Evolutionary conservation across 2,113 vertebrate genomes (phyloP).

Genomic region (Oxygymnocypris stewartii): DNA sequence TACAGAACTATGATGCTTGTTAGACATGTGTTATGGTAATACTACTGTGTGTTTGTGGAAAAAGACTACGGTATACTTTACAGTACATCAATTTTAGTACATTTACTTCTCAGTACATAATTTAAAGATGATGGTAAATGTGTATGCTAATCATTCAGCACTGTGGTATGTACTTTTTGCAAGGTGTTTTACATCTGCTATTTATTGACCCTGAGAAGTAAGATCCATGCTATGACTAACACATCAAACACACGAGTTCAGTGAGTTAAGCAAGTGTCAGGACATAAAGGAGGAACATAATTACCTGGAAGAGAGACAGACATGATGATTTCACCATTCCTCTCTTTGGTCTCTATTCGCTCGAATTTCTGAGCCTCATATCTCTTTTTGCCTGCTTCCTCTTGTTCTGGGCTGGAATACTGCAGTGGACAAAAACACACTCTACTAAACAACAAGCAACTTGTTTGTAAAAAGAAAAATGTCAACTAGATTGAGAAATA

Average conservation of each 20-base stretch:
- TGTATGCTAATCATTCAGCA: background rate
- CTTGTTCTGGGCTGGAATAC: constrained; percentile 81
- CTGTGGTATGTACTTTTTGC: background rate
- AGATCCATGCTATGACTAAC: background rate
- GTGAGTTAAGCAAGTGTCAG: background rate
- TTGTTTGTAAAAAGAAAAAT: background rate
- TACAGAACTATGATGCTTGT: background rate
- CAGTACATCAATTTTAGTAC: too few relatives aligned
- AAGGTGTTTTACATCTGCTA: background rate
- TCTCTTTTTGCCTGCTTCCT: constrained; percentile 86
- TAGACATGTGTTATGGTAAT: background rate
- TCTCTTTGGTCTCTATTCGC: constrained; percentile 83
- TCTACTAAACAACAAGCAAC: background rate
- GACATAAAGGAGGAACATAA: background rate
- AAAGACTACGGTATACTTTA: background rate
- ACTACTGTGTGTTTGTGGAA: background rate
- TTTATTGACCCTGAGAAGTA: background rate
- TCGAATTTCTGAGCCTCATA: constrained; percentile 91
- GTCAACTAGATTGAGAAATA: background rate
- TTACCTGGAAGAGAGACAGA: constrained; percentile 82
- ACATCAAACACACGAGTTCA: background rate
- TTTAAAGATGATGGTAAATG: background rate
- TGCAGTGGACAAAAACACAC: constrained; percentile 57
- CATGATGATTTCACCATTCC: constrained; percentile 76
- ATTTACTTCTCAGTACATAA: background rate